Conservation (phyloP, 2,888 invertebrate genomes). For the Chaitophorus viminalis region DNA sequence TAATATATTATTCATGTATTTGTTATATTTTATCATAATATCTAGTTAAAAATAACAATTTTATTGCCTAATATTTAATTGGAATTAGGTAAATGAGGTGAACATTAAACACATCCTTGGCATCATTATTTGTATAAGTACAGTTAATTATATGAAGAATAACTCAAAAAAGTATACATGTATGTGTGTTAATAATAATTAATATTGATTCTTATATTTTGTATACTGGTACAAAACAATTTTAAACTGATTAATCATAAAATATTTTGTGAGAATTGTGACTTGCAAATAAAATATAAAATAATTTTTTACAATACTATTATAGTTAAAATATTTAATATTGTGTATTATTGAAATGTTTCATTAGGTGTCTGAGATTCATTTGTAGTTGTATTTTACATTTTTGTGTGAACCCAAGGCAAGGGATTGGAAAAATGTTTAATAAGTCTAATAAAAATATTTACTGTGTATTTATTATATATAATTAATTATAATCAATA, state of each 20-base stretch:
- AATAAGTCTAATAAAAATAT: constrained; percentile 42
- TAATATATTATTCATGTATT: constrained; percentile 48
- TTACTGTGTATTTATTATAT: constrained; percentile 56
- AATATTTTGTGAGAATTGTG: constrained; percentile 52
- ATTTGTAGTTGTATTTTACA: constrained; percentile 53
- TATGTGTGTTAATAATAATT: constrained; percentile 22
- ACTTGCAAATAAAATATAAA: constrained; percentile 56
- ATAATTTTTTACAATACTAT: constrained; percentile 57
- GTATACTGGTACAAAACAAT: constrained; percentile 45
- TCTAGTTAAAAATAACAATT: constrained; percentile 46
- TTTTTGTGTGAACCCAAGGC: constrained; percentile 41
- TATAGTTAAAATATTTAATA: constrained; percentile 48
- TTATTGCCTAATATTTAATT: constrained; percentile 51
- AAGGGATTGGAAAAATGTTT: constrained; percentile 24
- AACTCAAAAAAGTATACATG: constrained; percentile 24
- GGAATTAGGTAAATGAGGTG: constrained; percentile 43
- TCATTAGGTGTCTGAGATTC: constrained; percentile 57
- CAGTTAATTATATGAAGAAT: constrained; percentile 25
- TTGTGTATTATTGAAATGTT: constrained; percentile 58
- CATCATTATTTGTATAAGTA: constrained; percentile 36
- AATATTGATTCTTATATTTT: constrained; percentile 43
- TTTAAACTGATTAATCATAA: constrained; percentile 45
- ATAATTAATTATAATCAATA: constrained; percentile 56
- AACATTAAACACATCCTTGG: constrained; percentile 34
- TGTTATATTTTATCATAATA: constrained; percentile 61